Evolutionary conservation across 2,888 invertebrate genomes (phyloP), one percentile per base, ranked within the genome.

Genomic region (Mythimna vitellina): DNA sequence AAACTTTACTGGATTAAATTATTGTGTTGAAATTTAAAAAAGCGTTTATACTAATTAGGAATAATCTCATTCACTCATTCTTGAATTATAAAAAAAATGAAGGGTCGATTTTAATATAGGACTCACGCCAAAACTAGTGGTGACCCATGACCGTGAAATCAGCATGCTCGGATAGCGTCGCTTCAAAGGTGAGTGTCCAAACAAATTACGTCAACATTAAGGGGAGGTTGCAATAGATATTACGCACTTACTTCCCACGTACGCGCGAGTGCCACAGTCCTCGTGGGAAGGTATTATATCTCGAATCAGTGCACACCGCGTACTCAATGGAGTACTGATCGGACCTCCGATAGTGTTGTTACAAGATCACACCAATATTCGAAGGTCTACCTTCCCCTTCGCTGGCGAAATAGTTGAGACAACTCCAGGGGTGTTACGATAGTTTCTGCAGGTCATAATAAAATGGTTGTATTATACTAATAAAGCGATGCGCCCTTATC

Each of bases 241-340:
- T 74, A 83, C 57, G 75, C 3, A 67, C 76, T 73, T 76, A 76
- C 69, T 92, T 92, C 92, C 90, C 93, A 93, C 88, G 90, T 78
- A 80, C 84, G 90, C 90, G 93, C 94, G 94, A 94, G 95, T 91
- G 91, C 91, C 83, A 80, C 87, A 90, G 90, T 90, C 89, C 91
- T 93, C 96, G 95, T 96, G 96, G 95, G 96, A 96, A 96, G 93
- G 92, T 92, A 95, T 94, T 93, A 94, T 92, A 93, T 92, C 93
- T 89, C 92, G 91, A 90, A 91, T 91, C 93, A 93, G 86, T 92
- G 93, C 92, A 91, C 93, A 92, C 89, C 89, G 86, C 83, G 81
- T 81, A 82, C 84, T 93, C 91, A 94, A 94, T 93, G 92, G 91
- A 91, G 88, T 90, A 78, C 90, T 89, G 95, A 96, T 95, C 89